Conservation (phyloP, 2,888 invertebrate species). For the Drosophila paranaensis region DNA sequence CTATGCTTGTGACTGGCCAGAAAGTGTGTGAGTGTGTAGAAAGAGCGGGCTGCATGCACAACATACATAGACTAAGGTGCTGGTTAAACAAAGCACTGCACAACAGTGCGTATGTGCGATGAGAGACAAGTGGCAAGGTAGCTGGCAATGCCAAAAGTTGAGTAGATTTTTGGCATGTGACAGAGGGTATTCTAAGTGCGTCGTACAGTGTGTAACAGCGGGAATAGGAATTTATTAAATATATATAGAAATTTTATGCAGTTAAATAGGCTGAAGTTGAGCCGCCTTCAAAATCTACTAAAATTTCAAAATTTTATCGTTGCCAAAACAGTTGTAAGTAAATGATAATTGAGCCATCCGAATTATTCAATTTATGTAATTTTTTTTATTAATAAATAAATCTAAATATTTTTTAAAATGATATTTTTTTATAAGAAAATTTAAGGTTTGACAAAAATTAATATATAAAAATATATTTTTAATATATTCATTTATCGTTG, state of each 20-base stretch:
- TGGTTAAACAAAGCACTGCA: constrained; percentile 47
- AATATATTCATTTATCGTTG: no score
- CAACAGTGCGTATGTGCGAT: constrained; percentile 54
- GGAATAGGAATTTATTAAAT: no score
- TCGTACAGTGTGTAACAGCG: background rate
- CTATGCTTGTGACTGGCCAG: constrained; percentile 23
- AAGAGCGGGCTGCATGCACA: background rate
- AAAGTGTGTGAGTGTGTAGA: background rate
- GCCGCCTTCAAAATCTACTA: background rate
- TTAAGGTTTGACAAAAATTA: no score
- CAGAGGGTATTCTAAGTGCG: background rate
- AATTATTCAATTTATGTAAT: no score
- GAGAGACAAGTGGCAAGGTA: constrained; percentile 11
- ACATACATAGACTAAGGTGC: constrained; percentile 33
- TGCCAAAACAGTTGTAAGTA: no score
- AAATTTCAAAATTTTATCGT: background rate
- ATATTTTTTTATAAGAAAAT: no score
- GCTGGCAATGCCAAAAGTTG: constrained; percentile 22
- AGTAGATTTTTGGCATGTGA: constrained; percentile 41
- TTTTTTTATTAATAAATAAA: no score
- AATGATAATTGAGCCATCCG: no score
- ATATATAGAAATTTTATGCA: no score
- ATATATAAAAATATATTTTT: no score
- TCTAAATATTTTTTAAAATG: no score
- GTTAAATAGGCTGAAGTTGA: no score